These are phyloP conservation scores for Hesperophylax magnus DNA, from an alignment of 1,140 invertebrate genomes.

Conservation along the genomic window DNA sequence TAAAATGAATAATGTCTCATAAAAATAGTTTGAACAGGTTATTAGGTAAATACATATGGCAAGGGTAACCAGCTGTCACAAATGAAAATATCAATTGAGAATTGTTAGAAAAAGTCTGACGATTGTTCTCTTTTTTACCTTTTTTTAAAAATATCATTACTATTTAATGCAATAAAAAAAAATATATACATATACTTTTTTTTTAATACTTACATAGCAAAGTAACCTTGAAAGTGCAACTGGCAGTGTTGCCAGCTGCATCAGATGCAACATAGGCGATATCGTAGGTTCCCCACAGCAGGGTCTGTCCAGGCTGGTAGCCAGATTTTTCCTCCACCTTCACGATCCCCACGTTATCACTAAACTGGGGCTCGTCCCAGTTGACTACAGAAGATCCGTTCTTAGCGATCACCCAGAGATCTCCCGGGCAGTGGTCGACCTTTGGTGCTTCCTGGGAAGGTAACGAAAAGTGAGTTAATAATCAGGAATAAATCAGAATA, in stretches of 20 bases:
- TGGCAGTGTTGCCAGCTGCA: slow-evolving; percentile 90
- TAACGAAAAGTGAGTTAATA: background rate
- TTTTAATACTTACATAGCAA: slow-evolving; percentile 81
- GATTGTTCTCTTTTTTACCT: too few species aligned
- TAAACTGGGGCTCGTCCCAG: slow-evolving; percentile 96
- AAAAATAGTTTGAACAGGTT: too few species aligned
- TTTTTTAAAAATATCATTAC: too few species aligned
- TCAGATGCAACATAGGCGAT: slow-evolving; percentile 96
- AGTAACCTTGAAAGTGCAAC: slow-evolving; percentile 95
- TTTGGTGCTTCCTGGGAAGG: slow-evolving; percentile 78
- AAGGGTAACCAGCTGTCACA: too few species aligned
- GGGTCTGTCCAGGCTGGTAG: slow-evolving; percentile 90
- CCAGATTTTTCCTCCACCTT: slow-evolving; percentile 89
- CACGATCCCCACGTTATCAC: slow-evolving; percentile 87
- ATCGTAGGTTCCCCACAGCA: slow-evolving; percentile 93
- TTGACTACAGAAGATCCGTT: slow-evolving; percentile 92
- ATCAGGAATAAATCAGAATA: background rate
- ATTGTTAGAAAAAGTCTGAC: too few species aligned
- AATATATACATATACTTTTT: too few species aligned
- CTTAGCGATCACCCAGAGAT: slow-evolving; percentile 93
- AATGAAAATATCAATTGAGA: too few species aligned
- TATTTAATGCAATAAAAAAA: too few species aligned
- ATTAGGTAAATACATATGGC: too few species aligned
- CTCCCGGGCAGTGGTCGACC: slow-evolving; percentile 91
- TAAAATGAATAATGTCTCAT: too few species aligned